Evolutionary conservation across 2,113 vertebrate species (phyloP).

Genomic region (Podarcis raffonei): DNA sequence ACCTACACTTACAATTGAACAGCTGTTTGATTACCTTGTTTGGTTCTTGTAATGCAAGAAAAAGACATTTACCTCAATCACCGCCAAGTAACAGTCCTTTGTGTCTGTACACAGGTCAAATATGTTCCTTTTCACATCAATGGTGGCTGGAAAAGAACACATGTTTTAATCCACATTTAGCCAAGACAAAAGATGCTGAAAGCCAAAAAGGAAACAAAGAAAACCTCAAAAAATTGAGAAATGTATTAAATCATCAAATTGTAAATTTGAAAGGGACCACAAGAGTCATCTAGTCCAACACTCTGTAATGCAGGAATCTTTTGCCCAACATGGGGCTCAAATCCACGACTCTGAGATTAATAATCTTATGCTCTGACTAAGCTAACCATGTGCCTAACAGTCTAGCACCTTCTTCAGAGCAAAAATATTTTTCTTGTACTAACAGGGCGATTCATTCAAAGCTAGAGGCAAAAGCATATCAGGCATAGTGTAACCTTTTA

Average conservation of each 20-base stretch:
- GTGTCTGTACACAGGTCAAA: slow-evolving; percentile 99
- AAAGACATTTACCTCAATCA: slow-evolving; percentile 88
- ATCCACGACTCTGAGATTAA: too few species aligned
- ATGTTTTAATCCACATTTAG: not conserved
- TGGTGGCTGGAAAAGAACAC: slow-evolving; percentile 85
- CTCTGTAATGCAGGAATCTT: too few species aligned
- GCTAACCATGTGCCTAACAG: not conserved
- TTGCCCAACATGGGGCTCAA: too few species aligned
- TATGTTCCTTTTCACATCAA: slow-evolving; percentile 98
- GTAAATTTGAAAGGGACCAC: too few species aligned
- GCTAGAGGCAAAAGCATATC: not conserved
- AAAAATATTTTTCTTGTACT: not conserved
- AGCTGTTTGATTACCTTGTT: not conserved
- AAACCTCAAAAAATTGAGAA: too few species aligned
- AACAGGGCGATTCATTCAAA: not conserved
- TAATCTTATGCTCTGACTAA: too few species aligned
- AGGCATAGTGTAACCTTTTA: not conserved
- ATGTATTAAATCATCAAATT: too few species aligned
- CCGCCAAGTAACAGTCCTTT: slow-evolving; percentile 98
- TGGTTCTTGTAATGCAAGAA: not conserved
- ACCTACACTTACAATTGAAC: not conserved
- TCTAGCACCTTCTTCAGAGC: not conserved
- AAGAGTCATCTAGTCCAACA: too few species aligned
- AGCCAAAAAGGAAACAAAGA: too few species aligned
- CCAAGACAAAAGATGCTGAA: not conserved